Conservation (phyloP, 2,888 invertebrate species). For the Caenorhabditis drosophilae region DNA sequence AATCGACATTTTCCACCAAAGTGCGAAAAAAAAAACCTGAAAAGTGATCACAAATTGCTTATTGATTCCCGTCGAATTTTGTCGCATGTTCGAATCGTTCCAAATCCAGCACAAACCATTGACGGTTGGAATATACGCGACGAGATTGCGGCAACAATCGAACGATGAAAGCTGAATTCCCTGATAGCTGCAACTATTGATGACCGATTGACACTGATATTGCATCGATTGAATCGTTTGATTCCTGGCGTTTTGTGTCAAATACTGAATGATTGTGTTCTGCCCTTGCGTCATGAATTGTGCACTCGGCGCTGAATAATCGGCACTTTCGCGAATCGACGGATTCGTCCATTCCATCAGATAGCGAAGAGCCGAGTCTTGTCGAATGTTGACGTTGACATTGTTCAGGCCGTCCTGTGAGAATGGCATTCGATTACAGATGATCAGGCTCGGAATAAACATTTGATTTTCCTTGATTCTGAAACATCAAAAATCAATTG, state of each 20-base stretch:
- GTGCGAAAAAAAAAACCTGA: conserved; percentile 34
- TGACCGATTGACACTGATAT: conserved; percentile 50
- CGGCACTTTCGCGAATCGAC: conserved; percentile 40
- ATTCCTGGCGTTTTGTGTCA: conserved; percentile 26
- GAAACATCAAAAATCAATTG: conserved; percentile 9
- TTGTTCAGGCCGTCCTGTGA: conserved; percentile 47
- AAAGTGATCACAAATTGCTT: conserved; percentile 45
- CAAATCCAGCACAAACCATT: conserved; percentile 45
- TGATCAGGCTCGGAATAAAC: conserved; percentile 47
- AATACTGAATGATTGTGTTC: conserved; percentile 33
- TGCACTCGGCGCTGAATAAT: conserved; percentile 30
- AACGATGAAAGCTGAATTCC: conserved; percentile 40
- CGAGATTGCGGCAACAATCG: conserved; percentile 43
- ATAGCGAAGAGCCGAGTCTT: conserved; percentile 47
- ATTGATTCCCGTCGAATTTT: conserved; percentile 38
- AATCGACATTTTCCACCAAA: background rate
- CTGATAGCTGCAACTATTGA: conserved; percentile 45
- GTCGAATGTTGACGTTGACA: conserved; percentile 41
- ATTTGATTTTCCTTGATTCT: conserved; percentile 45
- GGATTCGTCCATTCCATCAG: conserved; percentile 57
- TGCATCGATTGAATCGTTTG: conserved; percentile 43
- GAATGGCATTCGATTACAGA: conserved; percentile 58
- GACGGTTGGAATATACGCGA: conserved; percentile 24
- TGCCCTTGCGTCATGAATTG: conserved; percentile 29
- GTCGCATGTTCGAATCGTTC: conserved; percentile 40